phyloP scores from a whole-genome alignment of 2,113 vertebrate genomes.

The Xenopus laevis region DNA sequence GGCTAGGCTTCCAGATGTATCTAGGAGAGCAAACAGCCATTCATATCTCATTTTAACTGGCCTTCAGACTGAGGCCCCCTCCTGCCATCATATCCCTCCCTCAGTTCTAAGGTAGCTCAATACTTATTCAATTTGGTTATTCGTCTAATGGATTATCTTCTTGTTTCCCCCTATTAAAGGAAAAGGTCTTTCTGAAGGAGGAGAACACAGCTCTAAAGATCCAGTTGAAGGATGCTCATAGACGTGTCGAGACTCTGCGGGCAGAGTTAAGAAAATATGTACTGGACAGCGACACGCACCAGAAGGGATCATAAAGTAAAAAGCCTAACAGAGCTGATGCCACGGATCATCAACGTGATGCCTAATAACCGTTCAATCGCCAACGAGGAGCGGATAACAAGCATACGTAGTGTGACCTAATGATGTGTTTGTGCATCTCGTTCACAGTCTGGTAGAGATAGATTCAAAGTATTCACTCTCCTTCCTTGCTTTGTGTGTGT shows the following conservation, averaged over 20 bases:
- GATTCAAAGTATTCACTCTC: conserved; percentile 3
- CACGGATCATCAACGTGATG: not conserved
- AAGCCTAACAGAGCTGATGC: not conserved
- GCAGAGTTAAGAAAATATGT: conserved; percentile 48
- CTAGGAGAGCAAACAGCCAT: no score
- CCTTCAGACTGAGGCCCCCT: no score
- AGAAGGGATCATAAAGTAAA: conserved; percentile 15
- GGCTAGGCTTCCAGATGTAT: no score
- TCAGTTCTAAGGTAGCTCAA: no score
- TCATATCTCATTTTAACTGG: no score
- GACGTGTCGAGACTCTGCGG: conserved; percentile 81
- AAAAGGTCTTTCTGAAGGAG: conserved; percentile 77
- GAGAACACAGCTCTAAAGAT: conserved; percentile 80
- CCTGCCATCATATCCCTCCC: no score
- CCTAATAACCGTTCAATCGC: not conserved
- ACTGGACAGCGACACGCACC: conserved; percentile 10
- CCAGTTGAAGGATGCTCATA: conserved; percentile 81
- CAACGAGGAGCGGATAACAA: not conserved
- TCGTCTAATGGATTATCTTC: not conserved
- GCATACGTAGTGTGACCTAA: not conserved
- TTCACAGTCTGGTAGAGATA: not conserved
- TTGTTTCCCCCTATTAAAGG: conserved; percentile 64
- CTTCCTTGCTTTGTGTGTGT: not conserved
- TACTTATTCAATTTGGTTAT: no score
- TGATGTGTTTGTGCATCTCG: not conserved